A percentile compares a stretch with the other conserved stretches of the same genome.
Conservation (phyloP, 1,140 invertebrate species). For the Eriosoma lanigerum region DNA sequence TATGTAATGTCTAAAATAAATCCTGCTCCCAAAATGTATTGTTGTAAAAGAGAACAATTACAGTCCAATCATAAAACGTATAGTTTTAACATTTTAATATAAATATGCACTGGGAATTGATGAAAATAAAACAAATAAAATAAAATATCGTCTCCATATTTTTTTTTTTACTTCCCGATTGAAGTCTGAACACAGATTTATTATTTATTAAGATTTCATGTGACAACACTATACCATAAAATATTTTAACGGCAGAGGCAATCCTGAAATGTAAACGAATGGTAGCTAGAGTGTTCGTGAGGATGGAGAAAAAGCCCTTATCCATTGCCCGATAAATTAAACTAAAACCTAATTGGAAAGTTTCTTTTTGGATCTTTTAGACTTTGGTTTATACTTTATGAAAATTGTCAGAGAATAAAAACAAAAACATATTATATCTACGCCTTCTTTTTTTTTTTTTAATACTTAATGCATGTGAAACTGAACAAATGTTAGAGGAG, state of each 20-base stretch:
- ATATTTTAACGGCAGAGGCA: not conserved
- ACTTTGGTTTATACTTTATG: conserved; percentile 33
- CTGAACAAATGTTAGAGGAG: not conserved
- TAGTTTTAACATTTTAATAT: conserved; percentile 38
- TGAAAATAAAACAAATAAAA: not conserved
- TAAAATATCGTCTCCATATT: not conserved
- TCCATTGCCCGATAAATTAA: conserved; percentile 29
- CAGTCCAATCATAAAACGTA: not conserved
- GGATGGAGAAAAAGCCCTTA: conserved; percentile 13
- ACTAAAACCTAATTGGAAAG: conserved; percentile 45
- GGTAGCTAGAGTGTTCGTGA: too few relatives aligned
- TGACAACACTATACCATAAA: conserved; percentile 9
- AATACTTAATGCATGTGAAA: conserved; percentile 3
- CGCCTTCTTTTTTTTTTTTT: not conserved
- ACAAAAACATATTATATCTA: conserved; percentile 1
- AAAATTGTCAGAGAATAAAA: not conserved
- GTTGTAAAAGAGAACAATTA: not conserved
- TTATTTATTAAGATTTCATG: conserved; percentile 43
- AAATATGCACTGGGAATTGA: conserved; percentile 13
- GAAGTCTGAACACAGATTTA: conserved; percentile 10
- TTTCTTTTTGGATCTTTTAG: conserved; percentile 38
- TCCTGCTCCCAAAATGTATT: too few relatives aligned
- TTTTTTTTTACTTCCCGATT: not conserved
- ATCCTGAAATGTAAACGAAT: not conserved
- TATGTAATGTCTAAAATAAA: too few relatives aligned